phyloP scores from a whole-genome alignment of 2,888 invertebrate genomes.

The Pyrrhosoma nymphula region DNA sequence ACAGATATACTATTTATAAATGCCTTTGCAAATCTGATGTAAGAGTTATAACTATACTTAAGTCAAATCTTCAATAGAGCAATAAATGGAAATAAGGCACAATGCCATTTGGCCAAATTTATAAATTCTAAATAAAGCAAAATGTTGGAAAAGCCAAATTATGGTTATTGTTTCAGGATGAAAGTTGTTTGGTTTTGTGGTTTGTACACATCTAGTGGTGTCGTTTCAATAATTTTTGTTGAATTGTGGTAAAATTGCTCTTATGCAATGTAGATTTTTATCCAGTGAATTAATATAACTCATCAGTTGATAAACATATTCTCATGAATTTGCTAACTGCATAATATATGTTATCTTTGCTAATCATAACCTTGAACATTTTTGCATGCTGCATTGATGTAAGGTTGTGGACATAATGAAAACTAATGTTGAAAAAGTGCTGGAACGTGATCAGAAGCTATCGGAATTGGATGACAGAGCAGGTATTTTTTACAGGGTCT shows the following conservation, averaged over 20 bases:
- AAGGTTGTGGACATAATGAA: conserved; percentile 96
- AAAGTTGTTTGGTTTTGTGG: too few relatives aligned
- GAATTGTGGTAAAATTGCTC: too few relatives aligned
- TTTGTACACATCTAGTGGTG: too few relatives aligned
- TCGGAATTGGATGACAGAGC: conserved; percentile 97
- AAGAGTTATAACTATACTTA: too few relatives aligned
- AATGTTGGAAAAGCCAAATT: too few relatives aligned
- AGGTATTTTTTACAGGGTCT: conserved; percentile 77
- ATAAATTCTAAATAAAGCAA: too few relatives aligned
- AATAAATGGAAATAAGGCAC: too few relatives aligned
- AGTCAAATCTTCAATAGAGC: too few relatives aligned
- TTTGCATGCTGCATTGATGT: conserved; percentile 58
- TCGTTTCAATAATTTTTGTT: too few relatives aligned
- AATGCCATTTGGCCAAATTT: too few relatives aligned
- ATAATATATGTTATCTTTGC: background rate
- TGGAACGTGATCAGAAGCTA: conserved; percentile 96
- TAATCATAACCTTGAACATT: conserved; percentile 30
- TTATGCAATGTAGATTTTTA: too few relatives aligned
- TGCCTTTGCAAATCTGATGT: background rate
- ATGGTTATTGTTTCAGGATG: too few relatives aligned
- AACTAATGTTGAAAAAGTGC: conserved; percentile 97
- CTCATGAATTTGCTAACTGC: background rate
- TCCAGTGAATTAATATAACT: background rate
- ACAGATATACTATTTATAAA: background rate
- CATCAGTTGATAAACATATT: background rate